Evolutionary conservation across 1,140 invertebrate genomes (phyloP), one percentile per base, ranked within the genome.

Genomic region (Latrodectus geometricus): DNA sequence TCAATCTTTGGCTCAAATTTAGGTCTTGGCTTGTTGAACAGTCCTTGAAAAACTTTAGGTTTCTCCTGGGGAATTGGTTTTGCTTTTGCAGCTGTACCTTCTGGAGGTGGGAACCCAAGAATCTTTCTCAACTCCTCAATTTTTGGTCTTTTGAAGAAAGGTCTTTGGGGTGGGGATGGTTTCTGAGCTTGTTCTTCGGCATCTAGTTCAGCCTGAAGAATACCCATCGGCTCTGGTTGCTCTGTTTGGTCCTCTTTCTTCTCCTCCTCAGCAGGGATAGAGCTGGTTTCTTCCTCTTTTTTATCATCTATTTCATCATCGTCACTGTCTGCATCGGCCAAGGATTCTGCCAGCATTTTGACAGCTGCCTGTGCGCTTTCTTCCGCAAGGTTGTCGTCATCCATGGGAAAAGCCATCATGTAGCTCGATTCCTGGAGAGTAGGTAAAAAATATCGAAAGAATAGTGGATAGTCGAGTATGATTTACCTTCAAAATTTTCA

Each of bases 381-480:
- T 23, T 81, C 86, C 9, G 86, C 86, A 9, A 87, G 7, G 7
- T 82, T 48, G 66, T 82, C 86, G 20, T 87, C 86, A 21, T 87
- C 72, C 86, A 87, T 82, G 23, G 86, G 86, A 49, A 87, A 87
- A 48, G 86, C 86, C 79, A 87, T 82, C 86, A 87, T 87, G 79
- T 87, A 87, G 56, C 79, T 70, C 72, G 86, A 82, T 8, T 77
- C 86, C 86, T 87, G 79, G 15, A 70, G 86, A 74, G 21, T 70
- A 82, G 74, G 56, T 56, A 87, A 35, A 56, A 85, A 85, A 85
- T 68, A 56, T 85, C 72, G 61, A 77, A 56, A 82, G 76, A 52
- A 76, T 87, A 70, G 70, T 70, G 78, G 86, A 87, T 61, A 66
- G 76, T 74, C 75, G 69, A 66, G 85, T 69, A 87, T 75, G 69